Percentiles rank a stretch among this genome's conserved stretches.
phyloP scores from a whole-genome alignment of 1,140 invertebrate genomes.

The Papilio helenus region DNA sequence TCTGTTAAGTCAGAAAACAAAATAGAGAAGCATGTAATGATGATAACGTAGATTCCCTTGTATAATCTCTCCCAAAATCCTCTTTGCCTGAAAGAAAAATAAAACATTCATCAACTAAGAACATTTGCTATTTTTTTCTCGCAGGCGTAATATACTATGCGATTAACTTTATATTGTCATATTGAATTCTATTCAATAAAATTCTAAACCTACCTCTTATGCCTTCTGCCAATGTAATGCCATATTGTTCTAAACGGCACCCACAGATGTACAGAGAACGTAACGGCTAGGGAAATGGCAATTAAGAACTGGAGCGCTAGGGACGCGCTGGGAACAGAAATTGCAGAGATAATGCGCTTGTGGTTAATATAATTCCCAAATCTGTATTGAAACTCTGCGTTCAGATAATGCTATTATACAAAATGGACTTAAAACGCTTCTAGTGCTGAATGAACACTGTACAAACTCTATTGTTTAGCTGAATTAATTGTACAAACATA shows the following conservation, averaged over 20 bases:
- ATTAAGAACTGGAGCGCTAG: constrained; percentile 58
- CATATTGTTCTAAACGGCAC: constrained; percentile 68
- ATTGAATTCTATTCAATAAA: constrained; percentile 2
- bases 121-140: not conserved
- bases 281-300: constrained; percentile 52
- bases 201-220: constrained; percentile 47
- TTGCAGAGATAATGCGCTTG: constrained; percentile 38
- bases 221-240: constrained; percentile 59
- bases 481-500: constrained; percentile 27
- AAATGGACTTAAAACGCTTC: constrained; percentile 31
- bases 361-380: constrained; percentile 40
- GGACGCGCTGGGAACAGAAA: constrained; percentile 54
- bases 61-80: constrained; percentile 52
- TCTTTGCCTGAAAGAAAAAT: constrained; percentile 47
- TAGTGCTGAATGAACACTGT: constrained; percentile 6
- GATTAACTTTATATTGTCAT: not conserved
- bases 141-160: not conserved
- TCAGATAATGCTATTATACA: constrained; percentile 27
- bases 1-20: constrained; percentile 50
- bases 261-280: constrained; percentile 69
- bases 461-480: constrained; percentile 12
- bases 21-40: constrained; percentile 48
- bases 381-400: constrained; percentile 34
- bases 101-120: not conserved
- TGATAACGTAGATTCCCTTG: constrained; percentile 45